Evolutionary conservation across 2,888 invertebrate species (phyloP).

Genomic region (Hydrotaea diabolus): DNA sequence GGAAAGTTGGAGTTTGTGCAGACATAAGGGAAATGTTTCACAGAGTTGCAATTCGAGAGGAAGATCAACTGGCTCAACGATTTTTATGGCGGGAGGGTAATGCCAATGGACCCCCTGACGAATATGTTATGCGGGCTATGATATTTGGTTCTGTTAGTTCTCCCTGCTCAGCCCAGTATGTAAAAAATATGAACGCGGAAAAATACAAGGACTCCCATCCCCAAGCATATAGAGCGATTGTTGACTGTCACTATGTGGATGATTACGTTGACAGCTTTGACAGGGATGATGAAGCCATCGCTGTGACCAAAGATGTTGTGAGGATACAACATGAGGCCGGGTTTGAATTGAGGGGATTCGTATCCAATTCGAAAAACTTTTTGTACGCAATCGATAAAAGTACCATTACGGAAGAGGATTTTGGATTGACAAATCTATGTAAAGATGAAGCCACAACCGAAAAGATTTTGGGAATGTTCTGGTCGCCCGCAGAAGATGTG

Average conservation of each 20-base stretch:
- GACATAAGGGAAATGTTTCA: no score
- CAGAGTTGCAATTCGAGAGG: conserved; percentile 47
- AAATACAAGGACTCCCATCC: conserved; percentile 37
- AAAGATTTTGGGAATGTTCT: conserved; percentile 51
- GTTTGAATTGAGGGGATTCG: conserved; percentile 60
- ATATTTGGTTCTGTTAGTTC: conserved; percentile 64
- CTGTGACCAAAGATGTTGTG: conserved; percentile 51
- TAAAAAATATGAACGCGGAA: conserved; percentile 26
- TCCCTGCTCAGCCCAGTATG: conserved; percentile 50
- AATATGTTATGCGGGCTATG: conserved; percentile 60
- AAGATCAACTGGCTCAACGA: conserved; percentile 60
- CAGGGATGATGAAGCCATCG: conserved; percentile 50
- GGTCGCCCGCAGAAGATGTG: conserved; percentile 43
- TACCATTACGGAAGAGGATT: not conserved
- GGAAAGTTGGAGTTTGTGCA: conserved; percentile 19
- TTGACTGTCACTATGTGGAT: conserved; percentile 64
- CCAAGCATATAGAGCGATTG: conserved; percentile 52
- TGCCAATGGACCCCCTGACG: conserved; percentile 30
- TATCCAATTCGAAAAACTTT: conserved; percentile 49
- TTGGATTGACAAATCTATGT: conserved; percentile 35
- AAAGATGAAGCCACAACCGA: conserved; percentile 26
- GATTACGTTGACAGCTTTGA: conserved; percentile 62
- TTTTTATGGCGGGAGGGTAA: conserved; percentile 59
- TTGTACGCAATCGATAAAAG: not conserved
- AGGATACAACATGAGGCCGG: conserved; percentile 55